Percentiles rank a stretch among this genome's conserved stretches.
Evolutionary conservation across 2,888 invertebrate genomes (phyloP).

Genomic region (Heliconius cydno): DNA sequence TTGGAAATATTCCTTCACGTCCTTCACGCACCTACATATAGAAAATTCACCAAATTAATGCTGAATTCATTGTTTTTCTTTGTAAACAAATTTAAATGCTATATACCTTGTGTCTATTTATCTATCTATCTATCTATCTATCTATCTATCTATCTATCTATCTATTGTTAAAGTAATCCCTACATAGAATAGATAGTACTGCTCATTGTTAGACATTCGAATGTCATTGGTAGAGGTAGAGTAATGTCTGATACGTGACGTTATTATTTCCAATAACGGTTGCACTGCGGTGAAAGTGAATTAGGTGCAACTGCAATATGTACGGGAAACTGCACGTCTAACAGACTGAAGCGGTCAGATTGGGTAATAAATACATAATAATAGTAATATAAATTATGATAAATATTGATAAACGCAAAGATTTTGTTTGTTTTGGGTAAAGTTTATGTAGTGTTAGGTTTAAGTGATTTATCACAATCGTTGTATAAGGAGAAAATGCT

Average conservation of each 20-base stretch:
- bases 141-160: not conserved
- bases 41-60: no score
- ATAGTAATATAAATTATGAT: not conserved
- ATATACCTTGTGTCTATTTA: not conserved
- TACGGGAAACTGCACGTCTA: slow-evolving; percentile 36
- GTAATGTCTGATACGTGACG: slow-evolving; percentile 39
- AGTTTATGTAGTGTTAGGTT: not conserved
- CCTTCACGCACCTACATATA: no score
- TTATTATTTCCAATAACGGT: slow-evolving; percentile 27
- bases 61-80: no score
- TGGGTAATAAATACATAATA: not conserved
- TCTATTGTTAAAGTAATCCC: not conserved
- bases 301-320: slow-evolving; percentile 39
- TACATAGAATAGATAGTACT: not conserved
- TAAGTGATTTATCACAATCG: not conserved
- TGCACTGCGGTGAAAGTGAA: slow-evolving; percentile 30
- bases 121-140: not conserved
- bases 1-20: not conserved
- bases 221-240: slow-evolving; percentile 17
- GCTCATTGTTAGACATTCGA: slow-evolving; percentile 20
- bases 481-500: not conserved
- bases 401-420: not conserved
- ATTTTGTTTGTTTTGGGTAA: not conserved
- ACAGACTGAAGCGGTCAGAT: slow-evolving; percentile 9
- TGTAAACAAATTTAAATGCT: no score